Evolutionary conservation across 2,888 invertebrate genomes (phyloP).

Genomic region (Fissipunctia ypsillon): DNA sequence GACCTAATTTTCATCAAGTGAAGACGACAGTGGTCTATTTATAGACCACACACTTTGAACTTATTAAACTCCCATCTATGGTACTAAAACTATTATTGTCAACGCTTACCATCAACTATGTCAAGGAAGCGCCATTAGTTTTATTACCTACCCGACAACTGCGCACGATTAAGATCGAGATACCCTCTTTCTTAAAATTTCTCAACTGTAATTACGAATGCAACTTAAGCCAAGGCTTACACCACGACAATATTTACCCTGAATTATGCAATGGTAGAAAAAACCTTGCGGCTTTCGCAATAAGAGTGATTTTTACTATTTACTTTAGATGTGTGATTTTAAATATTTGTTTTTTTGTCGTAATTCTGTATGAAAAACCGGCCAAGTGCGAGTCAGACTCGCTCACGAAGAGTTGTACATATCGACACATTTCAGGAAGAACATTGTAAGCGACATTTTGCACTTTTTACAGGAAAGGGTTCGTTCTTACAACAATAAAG

Average conservation of each 20-base stretch:
- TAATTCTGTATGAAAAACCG: conserved; percentile 11
- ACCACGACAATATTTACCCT: conserved; percentile 48
- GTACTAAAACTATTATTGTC: conserved; percentile 28
- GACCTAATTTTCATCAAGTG: not conserved
- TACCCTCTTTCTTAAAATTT: conserved; percentile 55
- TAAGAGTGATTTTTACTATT: conserved; percentile 38
- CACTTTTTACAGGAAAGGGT: no score
- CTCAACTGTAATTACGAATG: conserved; percentile 58
- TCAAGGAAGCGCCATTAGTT: conserved; percentile 50
- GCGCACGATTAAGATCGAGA: conserved; percentile 43
- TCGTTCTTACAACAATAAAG: no score
- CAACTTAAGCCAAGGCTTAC: conserved; percentile 38
- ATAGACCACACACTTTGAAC: not conserved
- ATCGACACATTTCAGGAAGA: no score
- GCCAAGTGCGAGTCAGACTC: no score
- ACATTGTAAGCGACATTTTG: no score
- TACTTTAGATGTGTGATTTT: conserved; percentile 30
- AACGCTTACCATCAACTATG: conserved; percentile 32
- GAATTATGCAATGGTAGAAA: conserved; percentile 45
- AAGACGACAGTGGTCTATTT: not conserved
- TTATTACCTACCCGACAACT: conserved; percentile 19
- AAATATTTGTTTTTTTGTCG: conserved; percentile 47
- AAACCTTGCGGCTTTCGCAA: conserved; percentile 40
- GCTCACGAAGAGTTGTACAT: no score
- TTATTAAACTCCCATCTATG: not conserved